phyloP scores from a whole-genome alignment of 2,888 invertebrate genomes.

The Villa cingulata region DNA sequence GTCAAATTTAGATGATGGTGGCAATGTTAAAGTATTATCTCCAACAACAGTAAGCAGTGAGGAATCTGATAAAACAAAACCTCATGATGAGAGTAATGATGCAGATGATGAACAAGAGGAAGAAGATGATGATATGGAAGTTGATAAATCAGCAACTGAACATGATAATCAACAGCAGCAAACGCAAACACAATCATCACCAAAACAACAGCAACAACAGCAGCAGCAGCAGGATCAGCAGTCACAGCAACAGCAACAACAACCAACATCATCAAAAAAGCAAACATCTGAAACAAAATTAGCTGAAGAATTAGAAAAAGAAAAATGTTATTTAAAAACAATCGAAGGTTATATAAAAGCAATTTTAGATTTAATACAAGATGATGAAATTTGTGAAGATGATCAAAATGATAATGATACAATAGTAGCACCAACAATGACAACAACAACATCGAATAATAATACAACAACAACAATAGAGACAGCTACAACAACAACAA shows the following conservation, averaged over 20 bases:
- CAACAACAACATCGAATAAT: not conserved
- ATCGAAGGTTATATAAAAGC: conserved; percentile 34
- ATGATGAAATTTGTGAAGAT: conserved; percentile 19
- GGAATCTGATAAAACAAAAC: conserved; percentile 2
- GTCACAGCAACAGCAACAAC: conserved; percentile 12
- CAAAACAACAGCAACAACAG: conserved; percentile 16
- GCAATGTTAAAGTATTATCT: conserved; percentile 17
- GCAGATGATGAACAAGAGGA: conserved; percentile 19
- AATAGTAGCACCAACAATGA: not conserved
- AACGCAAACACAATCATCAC: conserved; percentile 11
- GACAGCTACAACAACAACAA: not conserved
- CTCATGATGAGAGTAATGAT: conserved; percentile 18
- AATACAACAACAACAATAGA: not conserved
- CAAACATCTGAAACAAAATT: conserved; percentile 22
- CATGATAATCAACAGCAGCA: not conserved
- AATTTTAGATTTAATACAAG: conserved; percentile 31
- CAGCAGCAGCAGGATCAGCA: not conserved
- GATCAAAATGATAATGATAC: not conserved
- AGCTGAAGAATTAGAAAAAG: conserved; percentile 28
- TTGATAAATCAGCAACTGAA: conserved; percentile 9
- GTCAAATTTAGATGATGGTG: conserved; percentile 11
- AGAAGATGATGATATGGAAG: conserved; percentile 13
- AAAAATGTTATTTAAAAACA: conserved; percentile 27
- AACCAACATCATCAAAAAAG: conserved; percentile 10
- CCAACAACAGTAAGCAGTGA: conserved; percentile 18